Evolutionary conservation across 2,113 vertebrate genomes (phyloP).

Genomic region (Hylia prasina): DNA sequence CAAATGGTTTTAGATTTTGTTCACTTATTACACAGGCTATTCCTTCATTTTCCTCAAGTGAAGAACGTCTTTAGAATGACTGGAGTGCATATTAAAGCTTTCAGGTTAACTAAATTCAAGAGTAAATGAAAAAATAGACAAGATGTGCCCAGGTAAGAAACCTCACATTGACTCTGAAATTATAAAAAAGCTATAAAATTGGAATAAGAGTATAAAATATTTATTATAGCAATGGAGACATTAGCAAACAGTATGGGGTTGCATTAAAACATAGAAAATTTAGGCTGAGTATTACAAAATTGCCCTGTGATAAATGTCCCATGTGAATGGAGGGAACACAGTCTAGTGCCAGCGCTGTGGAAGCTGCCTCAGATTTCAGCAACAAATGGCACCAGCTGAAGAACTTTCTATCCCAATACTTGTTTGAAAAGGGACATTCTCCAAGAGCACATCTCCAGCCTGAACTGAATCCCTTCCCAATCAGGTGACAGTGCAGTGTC

Average conservation of each 20-base stretch:
- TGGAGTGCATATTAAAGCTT: background rate
- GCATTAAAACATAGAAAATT: background rate
- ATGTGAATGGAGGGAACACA: background rate
- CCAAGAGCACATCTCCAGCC: background rate
- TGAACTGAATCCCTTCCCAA: rapidly evolving
- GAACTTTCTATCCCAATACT: no score
- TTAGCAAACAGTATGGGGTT: background rate
- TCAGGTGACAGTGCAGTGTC: no score
- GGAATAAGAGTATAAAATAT: background rate
- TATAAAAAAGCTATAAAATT: background rate
- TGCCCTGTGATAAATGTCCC: background rate
- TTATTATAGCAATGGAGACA: background rate
- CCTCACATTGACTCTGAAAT: background rate
- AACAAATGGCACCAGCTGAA: background rate
- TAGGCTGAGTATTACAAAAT: background rate
- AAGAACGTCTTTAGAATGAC: background rate
- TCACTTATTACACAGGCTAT: background rate
- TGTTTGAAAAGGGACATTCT: no score
- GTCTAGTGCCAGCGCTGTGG: rapidly evolving
- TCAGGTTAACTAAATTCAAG: background rate
- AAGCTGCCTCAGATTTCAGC: background rate
- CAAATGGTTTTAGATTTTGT: background rate
- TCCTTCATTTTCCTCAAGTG: background rate
- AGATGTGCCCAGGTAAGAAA: background rate
- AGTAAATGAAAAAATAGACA: background rate